Evolutionary conservation across 2,797 vertebrate genomes (phyloP).

Genomic region (Sebastiscus albofasciatus): DNA sequence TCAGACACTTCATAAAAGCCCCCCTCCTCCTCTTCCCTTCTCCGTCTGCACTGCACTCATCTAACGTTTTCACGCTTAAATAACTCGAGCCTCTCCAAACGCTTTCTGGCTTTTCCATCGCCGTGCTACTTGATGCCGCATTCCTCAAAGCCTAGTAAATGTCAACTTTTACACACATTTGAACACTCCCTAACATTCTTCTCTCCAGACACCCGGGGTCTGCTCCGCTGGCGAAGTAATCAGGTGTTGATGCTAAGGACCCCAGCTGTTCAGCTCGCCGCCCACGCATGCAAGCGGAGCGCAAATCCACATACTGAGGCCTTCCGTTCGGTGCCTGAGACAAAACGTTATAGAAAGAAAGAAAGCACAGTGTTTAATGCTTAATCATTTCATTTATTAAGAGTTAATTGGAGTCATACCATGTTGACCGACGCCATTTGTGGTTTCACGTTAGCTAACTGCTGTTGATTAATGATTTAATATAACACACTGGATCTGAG

Average conservation of each 20-base stretch:
- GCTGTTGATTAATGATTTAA: conserved; percentile 23
- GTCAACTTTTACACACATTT: conserved; percentile 69
- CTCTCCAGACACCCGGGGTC: conserved; percentile 55
- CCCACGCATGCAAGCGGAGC: conserved; percentile 29
- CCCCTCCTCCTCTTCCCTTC: not conserved
- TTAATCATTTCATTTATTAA: not conserved
- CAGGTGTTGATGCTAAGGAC: conserved; percentile 70
- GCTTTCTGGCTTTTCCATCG: conserved; percentile 52
- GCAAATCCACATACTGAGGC: conserved; percentile 27
- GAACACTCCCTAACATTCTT: conserved; percentile 74
- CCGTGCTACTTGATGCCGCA: conserved; percentile 55
- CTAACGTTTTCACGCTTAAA: conserved; percentile 42
- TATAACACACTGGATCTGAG: conserved; percentile 20
- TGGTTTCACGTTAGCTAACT: conserved; percentile 1
- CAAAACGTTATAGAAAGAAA: not conserved
- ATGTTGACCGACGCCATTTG: not conserved
- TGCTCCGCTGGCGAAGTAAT: conserved; percentile 58
- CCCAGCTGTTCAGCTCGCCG: conserved; percentile 49
- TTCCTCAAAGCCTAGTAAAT: conserved; percentile 71
- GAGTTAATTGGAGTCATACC: conserved; percentile 20
- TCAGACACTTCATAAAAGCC: conserved; percentile 47
- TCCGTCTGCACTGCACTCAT: conserved; percentile 16
- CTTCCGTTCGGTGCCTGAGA: conserved; percentile 4
- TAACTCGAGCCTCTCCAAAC: conserved; percentile 32
- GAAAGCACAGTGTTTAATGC: not conserved